Evolutionary conservation across 1,140 invertebrate genomes (phyloP).

Genomic region (Ips nitidus): DNA sequence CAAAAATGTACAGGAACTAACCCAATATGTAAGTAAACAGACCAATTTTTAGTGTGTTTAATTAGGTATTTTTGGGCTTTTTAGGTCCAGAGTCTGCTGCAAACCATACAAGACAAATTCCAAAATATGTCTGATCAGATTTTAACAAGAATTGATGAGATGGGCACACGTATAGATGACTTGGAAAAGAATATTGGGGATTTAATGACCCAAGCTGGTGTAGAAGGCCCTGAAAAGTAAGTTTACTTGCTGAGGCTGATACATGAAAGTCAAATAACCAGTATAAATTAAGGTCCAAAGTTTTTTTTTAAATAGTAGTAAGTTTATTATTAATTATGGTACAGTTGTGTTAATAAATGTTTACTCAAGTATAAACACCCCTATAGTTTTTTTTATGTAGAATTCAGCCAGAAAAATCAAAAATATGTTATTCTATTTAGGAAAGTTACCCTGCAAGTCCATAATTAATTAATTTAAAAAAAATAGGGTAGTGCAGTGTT

Average conservation of each 20-base stretch:
- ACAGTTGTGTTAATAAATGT: too few species aligned
- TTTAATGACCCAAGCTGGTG: conserved; percentile 94
- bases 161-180: conserved; percentile 96
- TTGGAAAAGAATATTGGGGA: conserved; percentile 97
- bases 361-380: too few species aligned
- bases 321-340: too few species aligned
- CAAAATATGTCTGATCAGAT: conserved; percentile 99
- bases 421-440: too few species aligned
- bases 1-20: conserved; percentile 92
- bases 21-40: conserved; percentile 78
- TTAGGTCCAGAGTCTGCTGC: conserved; percentile 93
- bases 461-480: too few species aligned
- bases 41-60: background rate
- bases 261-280: background rate
- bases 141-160: conserved; percentile 95
- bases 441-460: too few species aligned
- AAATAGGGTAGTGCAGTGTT: too few species aligned
- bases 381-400: too few species aligned
- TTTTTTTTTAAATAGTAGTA: too few species aligned
- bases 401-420: too few species aligned
- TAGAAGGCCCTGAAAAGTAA: conserved; percentile 61
- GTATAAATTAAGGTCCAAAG: background rate
- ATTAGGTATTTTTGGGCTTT: conserved; percentile 46
- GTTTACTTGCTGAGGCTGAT: background rate
- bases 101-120: conserved; percentile 98